Evolutionary conservation across 2,113 vertebrate species (phyloP).

Genomic region (Pseudolaguvia tuberculata): DNA sequence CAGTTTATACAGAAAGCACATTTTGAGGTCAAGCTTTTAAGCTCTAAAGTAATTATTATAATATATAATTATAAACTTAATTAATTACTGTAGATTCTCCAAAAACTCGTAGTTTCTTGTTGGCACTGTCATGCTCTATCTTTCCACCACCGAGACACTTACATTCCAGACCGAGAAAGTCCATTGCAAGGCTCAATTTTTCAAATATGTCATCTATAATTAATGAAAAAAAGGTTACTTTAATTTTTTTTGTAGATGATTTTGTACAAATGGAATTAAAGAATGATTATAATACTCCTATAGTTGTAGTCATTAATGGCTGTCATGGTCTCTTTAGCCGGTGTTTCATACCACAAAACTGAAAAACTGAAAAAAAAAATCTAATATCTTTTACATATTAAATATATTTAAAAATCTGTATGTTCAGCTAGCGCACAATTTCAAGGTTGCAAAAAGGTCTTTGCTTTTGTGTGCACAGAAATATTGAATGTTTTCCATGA

Average conservation of each 20-base stretch:
- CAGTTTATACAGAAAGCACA: constrained; percentile 1
- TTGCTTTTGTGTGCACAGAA: too few species aligned
- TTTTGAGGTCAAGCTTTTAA: not conserved
- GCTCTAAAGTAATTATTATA: not conserved
- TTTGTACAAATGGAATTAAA: too few species aligned
- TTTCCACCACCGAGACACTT: constrained; percentile 84
- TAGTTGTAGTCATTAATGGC: not conserved
- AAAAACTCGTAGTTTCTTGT: constrained; percentile 81
- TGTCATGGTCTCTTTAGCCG: not conserved
- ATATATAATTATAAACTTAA: too few species aligned
- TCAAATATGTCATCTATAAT: constrained; percentile 86
- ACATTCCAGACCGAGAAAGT: constrained; percentile 77
- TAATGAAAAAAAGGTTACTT: not conserved
- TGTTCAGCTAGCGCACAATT: too few species aligned
- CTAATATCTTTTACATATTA: too few species aligned
- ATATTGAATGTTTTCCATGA: too few species aligned
- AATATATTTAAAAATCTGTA: too few species aligned
- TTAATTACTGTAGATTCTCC: constrained; percentile 82
- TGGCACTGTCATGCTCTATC: constrained; percentile 79
- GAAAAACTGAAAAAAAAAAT: too few species aligned
- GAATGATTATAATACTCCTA: too few species aligned
- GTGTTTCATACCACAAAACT: too few species aligned
- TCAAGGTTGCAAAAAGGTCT: too few species aligned
- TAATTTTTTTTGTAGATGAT: too few species aligned
- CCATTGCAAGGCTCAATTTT: constrained; percentile 76